These are phyloP conservation scores for Dolichallabes microphthalmus DNA, from an alignment of 2,113 vertebrate species.

Conservation along the genomic window DNA sequence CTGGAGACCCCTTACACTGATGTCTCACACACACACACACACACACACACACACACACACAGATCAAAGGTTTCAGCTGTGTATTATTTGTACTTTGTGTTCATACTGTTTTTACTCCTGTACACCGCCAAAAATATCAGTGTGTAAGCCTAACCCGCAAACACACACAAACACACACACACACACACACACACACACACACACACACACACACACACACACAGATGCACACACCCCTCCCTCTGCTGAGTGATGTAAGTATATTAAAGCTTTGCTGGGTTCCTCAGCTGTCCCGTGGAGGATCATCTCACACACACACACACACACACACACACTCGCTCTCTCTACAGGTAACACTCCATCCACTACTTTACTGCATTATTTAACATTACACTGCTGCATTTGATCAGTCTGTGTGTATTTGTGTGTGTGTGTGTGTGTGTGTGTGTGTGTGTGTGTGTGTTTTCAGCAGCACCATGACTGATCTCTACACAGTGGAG, in stretches of 20 bases:
- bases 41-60: not conserved
- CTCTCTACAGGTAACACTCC: constrained; percentile 9
- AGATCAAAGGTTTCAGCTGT: not conserved
- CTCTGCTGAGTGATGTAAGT: not conserved
- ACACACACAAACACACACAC: constrained; percentile 41
- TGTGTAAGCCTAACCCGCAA: constrained; percentile 43
- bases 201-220: constrained; percentile 40
- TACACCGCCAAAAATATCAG: constrained; percentile 51
- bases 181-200: constrained; percentile 35
- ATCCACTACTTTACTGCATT: not conserved
- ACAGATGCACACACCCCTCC: not conserved
- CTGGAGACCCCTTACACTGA: no score
- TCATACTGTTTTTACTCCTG: not conserved
- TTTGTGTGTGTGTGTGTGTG: constrained; percentile 47
- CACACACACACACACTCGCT: constrained; percentile 4
- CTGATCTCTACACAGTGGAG: constrained; percentile 87
- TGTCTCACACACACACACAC: not conserved
- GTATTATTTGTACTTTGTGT: not conserved
- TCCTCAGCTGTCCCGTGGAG: constrained; percentile 4
- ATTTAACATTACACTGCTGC: not conserved
- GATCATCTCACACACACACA: constrained; percentile 12
- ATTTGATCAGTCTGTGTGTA: constrained; percentile 29
- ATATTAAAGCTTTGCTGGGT: constrained; percentile 13
- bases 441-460: constrained; percentile 43
- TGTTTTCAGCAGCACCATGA: constrained; percentile 74